These are phyloP conservation scores for Ophion obscuratus DNA, from an alignment of 2,888 invertebrate species.

Conservation along the genomic window DNA sequence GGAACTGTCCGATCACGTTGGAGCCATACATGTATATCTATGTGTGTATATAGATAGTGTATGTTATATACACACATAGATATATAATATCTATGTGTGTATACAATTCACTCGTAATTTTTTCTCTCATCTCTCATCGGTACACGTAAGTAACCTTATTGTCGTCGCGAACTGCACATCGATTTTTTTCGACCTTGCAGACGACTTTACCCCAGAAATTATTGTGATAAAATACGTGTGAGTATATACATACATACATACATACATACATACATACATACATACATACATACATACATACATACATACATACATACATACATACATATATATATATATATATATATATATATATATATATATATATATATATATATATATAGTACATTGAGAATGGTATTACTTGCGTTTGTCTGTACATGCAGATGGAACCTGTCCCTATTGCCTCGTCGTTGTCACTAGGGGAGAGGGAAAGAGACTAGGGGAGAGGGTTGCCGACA, in stretches of 20 bases:
- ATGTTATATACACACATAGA: too few relatives aligned
- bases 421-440: constrained; percentile 9
- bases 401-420: constrained; percentile 6
- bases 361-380: background rate
- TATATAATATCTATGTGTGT: background rate
- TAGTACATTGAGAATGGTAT: constrained; percentile 26
- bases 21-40: background rate
- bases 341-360: constrained; percentile 3
- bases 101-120: background rate
- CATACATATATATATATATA: background rate
- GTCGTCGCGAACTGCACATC: constrained; percentile 34
- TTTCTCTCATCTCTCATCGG: background rate
- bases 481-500: constrained; percentile 46
- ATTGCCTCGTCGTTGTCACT: constrained; percentile 31
- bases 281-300: background rate
- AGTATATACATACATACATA: background rate
- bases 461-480: too few relatives aligned
- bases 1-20: background rate
- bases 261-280: background rate
- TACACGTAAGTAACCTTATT: constrained; percentile 26
- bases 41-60: background rate
- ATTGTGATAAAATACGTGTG: constrained; percentile 43
- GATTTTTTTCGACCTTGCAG: constrained; percentile 58
- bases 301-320: background rate
- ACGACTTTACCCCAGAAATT: constrained; percentile 36